Conservation (phyloP, 2,888 invertebrate species). For the Aporophyla lueneburgensis region DNA sequence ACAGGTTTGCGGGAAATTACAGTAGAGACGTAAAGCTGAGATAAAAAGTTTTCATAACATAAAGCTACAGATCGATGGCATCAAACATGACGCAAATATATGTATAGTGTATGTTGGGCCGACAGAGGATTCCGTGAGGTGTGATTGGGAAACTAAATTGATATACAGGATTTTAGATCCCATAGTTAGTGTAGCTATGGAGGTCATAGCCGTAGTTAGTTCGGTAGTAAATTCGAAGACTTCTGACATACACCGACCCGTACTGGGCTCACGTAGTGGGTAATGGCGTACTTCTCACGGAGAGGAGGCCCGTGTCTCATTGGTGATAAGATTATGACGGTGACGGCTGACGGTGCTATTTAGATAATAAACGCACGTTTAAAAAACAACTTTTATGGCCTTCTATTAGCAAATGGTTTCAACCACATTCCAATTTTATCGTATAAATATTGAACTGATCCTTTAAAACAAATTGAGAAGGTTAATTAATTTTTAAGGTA, state of each 20-base stretch:
- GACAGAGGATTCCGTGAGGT: neutral
- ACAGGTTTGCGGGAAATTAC: slow-evolving; percentile 61
- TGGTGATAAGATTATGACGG: neutral
- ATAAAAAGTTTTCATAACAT: slow-evolving; percentile 55
- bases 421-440: neutral
- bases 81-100: slow-evolving; percentile 16
- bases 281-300: neutral
- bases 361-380: neutral
- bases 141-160: neutral
- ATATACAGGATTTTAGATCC: neutral
- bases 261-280: no score
- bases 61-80: slow-evolving; percentile 42
- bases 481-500: no score
- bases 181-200: neutral
- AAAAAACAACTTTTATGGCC: neutral
- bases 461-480: no score
- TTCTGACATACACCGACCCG: no score
- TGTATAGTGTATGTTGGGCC: neutral
- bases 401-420: neutral
- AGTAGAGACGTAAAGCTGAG: slow-evolving; percentile 38
- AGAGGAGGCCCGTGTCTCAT: neutral
- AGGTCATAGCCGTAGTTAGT: neutral
- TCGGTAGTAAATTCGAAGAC: neutral
- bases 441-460: neutral
- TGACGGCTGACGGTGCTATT: neutral